A percentile compares a stretch with the other conserved stretches of the same genome.
phyloP scores from a whole-genome alignment of 2,888 invertebrate genomes.

The Dermolepida albohirtum region DNA sequence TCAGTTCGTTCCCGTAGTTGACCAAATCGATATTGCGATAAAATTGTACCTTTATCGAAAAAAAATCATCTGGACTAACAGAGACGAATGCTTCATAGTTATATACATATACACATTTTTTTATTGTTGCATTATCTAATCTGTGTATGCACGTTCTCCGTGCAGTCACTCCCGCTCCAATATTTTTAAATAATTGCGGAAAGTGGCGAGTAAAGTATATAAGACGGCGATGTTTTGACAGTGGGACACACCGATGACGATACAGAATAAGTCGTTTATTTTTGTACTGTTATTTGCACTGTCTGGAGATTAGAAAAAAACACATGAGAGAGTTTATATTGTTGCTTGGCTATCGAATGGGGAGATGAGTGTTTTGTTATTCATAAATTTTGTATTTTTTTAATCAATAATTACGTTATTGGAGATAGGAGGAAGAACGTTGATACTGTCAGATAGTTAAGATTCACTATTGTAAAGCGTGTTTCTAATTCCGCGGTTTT shows the following conservation, averaged over 20 bases:
- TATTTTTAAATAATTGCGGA: slow-evolving; percentile 4
- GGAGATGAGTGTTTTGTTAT: slow-evolving; percentile 34
- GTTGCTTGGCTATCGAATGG: neutral
- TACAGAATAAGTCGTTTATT: slow-evolving; percentile 34
- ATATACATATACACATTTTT: slow-evolving; percentile 8
- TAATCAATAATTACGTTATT: too few relatives aligned
- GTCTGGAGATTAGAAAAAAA: slow-evolving; percentile 42
- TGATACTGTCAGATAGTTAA: too few relatives aligned
- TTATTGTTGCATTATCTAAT: slow-evolving; percentile 37
- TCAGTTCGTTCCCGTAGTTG: slow-evolving; percentile 43
- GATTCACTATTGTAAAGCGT: too few relatives aligned
- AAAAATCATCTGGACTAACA: slow-evolving; percentile 38
- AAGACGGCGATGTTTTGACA: slow-evolving; percentile 34
- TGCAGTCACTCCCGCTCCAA: neutral
- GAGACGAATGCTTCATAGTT: slow-evolving; percentile 3
- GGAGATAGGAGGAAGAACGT: too few relatives aligned
- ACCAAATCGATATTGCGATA: slow-evolving; percentile 50
- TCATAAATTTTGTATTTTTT: neutral
- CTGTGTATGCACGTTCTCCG: slow-evolving; percentile 16
- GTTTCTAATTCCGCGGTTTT: too few relatives aligned
- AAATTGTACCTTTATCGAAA: slow-evolving; percentile 36
- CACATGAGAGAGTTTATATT: slow-evolving; percentile 18
- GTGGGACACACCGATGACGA: slow-evolving; percentile 9
- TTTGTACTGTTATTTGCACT: slow-evolving; percentile 35
- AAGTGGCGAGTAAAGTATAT: too few relatives aligned